Base-by-base conservation (phyloP, 1,140 invertebrate species). In the Ips typographus region DNA sequence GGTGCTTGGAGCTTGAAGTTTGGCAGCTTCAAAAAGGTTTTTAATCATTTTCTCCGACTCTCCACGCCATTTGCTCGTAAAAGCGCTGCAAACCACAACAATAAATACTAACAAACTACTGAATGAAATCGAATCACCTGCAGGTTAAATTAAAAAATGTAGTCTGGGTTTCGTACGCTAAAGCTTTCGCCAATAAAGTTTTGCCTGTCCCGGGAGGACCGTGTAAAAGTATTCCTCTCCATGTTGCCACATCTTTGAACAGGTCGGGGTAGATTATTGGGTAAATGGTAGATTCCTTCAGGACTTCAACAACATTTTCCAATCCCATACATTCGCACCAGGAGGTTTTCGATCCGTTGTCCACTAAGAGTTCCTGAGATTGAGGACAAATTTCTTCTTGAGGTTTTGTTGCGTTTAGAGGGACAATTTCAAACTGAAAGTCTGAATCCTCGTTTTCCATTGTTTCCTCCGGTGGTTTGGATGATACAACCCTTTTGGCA, bases 131-230 rank as follows among this genome's bases (percentile, higher is more conserved):
- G 37, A 4, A 44, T 36, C 51, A 70, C 68, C 68, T 70, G 44
- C 93, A 90, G 0, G 94, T 92, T 40, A 98, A 89, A 75, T 96
- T 97, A 78, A 98, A 95, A 80, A 97, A 96, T 0, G 93, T 93
- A n/a, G 89, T 89, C 42, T 88, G 83, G 53, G 91, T 91, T 80
- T 96, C 93, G 3, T 88, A 87, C 3, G 94, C 94, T 0, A 95
- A 86, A 0, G 94, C 93, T 82, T 92, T 94, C 1, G 94, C 95
- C 71, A 98, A 79, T 75, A 94, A 82, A 0, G 94, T 96, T 83
- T 97, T 96, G 2, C 94, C 94, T 76, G 85, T 82, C 1, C 84
- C 94, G 0, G 95, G 94, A 2, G 94, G 94, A 0, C 94, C 95
- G 78, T 93, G 94, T 1, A 98, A 80, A 8, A 96, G 80, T 44